Evolutionary conservation across 1,140 invertebrate species (phyloP).

Genomic region (Macrosteles quadrilineatus): DNA sequence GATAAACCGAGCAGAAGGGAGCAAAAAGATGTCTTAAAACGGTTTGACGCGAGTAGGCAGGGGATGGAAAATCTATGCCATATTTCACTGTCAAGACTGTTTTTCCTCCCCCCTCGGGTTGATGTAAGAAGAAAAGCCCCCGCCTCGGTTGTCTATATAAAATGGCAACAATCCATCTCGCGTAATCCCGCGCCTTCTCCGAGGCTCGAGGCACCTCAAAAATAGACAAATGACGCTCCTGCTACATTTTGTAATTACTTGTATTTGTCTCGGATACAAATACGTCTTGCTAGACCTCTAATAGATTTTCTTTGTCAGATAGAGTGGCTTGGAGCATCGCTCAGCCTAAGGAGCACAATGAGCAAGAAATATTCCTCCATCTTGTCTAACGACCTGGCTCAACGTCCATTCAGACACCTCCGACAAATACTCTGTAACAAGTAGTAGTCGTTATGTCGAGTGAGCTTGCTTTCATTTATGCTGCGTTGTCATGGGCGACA

Average conservation of each 20-base stretch:
- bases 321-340: neutral
- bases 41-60: conserved; percentile 29
- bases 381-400: conserved; percentile 4
- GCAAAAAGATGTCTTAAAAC: conserved; percentile 34
- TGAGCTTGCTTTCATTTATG: too few relatives aligned
- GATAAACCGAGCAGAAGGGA: conserved; percentile 18
- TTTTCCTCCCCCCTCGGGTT: conserved; percentile 14
- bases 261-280: conserved; percentile 28
- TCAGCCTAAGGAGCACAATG: neutral
- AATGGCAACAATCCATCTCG: conserved; percentile 35
- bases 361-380: conserved; percentile 22
- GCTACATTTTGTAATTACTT: conserved; percentile 31
- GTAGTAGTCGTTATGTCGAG: too few relatives aligned
- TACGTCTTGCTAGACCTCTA: conserved; percentile 12
- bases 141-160: conserved; percentile 30
- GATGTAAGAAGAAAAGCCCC: conserved; percentile 32
- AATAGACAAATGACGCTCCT: conserved; percentile 30
- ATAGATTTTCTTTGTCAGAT: conserved; percentile 29
- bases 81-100: conserved; percentile 35
- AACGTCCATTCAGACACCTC: too few relatives aligned
- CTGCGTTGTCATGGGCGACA: too few relatives aligned
- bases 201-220: conserved; percentile 3
- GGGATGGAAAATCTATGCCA: conserved; percentile 33
- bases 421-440: too few relatives aligned
- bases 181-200: conserved; percentile 10